phyloP scores from a whole-genome alignment of 64 coral and sea anemone species.

The Pachyseris speciosa region DNA sequence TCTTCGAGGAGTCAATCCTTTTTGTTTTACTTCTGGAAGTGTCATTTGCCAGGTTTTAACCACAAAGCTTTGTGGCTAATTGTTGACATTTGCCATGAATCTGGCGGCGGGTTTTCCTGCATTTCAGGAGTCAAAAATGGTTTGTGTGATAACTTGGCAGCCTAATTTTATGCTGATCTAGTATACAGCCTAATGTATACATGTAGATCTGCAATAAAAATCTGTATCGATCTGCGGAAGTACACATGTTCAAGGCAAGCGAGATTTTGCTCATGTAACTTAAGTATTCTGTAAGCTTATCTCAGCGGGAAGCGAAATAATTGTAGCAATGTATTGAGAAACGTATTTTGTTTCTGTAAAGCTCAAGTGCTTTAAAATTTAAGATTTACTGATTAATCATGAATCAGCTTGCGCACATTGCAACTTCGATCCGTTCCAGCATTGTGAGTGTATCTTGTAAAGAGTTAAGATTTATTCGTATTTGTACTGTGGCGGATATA shows the following conservation, averaged over 20 bases:
- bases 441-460: too few relatives aligned
- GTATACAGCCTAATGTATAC: too few relatives aligned
- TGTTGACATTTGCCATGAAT: not conserved
- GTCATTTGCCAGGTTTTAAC: not conserved
- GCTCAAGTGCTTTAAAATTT: too few relatives aligned
- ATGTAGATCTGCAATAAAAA: too few relatives aligned
- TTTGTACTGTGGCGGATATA: not conserved
- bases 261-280: not conserved
- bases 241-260: not conserved
- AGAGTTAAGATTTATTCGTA: not conserved
- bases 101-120: not conserved
- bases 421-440: too few relatives aligned
- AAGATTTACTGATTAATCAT: not conserved
- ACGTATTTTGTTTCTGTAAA: too few relatives aligned
- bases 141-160: too few relatives aligned
- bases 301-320: not conserved
- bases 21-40: not conserved
- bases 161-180: too few relatives aligned
- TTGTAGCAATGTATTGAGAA: not conserved
- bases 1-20: not conserved
- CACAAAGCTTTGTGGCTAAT: not conserved
- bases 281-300: not conserved
- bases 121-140: too few relatives aligned
- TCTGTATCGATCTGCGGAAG: not conserved
- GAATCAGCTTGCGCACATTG: too few relatives aligned